phyloP scores from a whole-genome alignment of 2,113 vertebrate genomes.

The Urocynchramus pylzowi region DNA sequence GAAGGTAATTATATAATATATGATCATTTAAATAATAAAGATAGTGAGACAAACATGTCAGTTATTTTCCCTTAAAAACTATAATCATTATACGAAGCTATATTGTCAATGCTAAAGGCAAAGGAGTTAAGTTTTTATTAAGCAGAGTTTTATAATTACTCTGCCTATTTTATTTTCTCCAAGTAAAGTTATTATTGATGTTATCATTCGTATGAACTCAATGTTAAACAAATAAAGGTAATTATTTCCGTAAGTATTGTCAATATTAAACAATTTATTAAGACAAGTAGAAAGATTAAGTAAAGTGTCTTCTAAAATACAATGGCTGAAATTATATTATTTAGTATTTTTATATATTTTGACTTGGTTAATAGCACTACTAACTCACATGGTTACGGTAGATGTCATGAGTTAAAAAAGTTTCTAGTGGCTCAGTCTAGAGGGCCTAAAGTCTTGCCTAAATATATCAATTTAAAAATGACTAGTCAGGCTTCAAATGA shows the following conservation, averaged over 20 bases:
- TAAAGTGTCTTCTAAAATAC: background rate
- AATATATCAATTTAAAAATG: background rate
- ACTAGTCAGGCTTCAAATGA: background rate
- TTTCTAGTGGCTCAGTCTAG: background rate
- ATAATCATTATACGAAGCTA: background rate
- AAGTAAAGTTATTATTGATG: slow-evolving; percentile 28
- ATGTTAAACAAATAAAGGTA: slow-evolving; percentile 38
- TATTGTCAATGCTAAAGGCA: slow-evolving; percentile 42
- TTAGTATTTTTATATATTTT: background rate
- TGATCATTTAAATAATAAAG: slow-evolving; percentile 47
- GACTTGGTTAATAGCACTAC: background rate
- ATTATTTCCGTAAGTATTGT: background rate
- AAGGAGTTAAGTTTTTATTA: background rate
- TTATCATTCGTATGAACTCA: background rate
- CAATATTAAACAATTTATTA: background rate
- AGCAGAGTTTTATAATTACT: slow-evolving; percentile 33
- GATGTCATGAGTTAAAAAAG: background rate
- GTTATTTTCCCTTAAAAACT: slow-evolving; percentile 28
- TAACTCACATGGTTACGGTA: background rate
- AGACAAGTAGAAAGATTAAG: background rate
- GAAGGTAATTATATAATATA: slow-evolving; percentile 35
- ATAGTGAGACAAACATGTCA: slow-evolving; percentile 3
- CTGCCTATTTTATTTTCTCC: slow-evolving; percentile 10
- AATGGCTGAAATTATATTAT: background rate
- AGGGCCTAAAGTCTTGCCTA: background rate